A percentile compares a stretch with the other conserved stretches of the same genome.
Evolutionary conservation across 2,113 vertebrate genomes (phyloP).

Genomic region (Tapirus terrestris): DNA sequence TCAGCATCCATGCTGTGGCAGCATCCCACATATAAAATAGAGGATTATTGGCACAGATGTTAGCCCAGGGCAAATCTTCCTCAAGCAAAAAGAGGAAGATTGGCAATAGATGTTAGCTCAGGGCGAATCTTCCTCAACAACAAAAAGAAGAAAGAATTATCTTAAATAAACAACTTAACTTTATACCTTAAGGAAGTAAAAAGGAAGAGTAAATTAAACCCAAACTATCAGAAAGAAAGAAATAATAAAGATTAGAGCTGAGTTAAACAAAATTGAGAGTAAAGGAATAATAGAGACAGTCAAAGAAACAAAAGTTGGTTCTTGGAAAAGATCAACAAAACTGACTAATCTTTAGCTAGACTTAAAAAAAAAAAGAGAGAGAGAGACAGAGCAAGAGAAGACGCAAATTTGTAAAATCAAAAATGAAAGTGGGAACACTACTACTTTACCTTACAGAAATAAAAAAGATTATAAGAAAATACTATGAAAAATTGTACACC

Average conservation of each 20-base stretch:
- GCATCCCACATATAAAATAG: too few relatives aligned
- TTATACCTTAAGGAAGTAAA: not conserved
- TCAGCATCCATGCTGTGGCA: too few relatives aligned
- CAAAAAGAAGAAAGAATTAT: too few relatives aligned
- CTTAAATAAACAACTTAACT: not conserved
- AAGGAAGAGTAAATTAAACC: not conserved
- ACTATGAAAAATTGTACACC: not conserved
- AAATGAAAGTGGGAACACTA: not conserved
- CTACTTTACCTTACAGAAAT: not conserved
- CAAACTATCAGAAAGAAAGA: not conserved
- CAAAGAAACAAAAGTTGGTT: not conserved
- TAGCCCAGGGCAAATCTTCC: too few relatives aligned
- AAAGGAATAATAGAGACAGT: not conserved
- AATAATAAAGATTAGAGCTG: not conserved
- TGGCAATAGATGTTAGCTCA: too few relatives aligned
- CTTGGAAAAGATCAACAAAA: not conserved
- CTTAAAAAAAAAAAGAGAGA: not conserved
- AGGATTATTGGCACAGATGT: too few relatives aligned
- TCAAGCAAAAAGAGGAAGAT: too few relatives aligned
- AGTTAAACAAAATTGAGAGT: not conserved
- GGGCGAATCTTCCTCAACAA: too few relatives aligned
- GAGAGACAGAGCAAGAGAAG: not conserved
- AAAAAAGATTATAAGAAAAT: not conserved
- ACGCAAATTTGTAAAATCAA: not conserved
- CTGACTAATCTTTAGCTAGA: not conserved